These are phyloP conservation scores for Ceratina japonica DNA, from an alignment of 1,140 invertebrate species.

Conservation along the genomic window DNA sequence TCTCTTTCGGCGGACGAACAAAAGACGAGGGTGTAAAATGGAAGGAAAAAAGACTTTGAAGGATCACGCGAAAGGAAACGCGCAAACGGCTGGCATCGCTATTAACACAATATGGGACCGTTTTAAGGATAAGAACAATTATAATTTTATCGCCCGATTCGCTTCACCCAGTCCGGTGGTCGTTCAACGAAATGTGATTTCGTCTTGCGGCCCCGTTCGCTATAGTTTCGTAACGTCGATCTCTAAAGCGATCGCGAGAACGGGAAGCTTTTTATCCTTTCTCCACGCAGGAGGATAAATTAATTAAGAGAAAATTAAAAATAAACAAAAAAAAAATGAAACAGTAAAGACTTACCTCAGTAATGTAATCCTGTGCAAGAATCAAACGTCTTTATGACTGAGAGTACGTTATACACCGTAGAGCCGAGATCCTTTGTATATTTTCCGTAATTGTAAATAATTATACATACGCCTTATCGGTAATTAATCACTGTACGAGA, in stretches of 20 bases:
- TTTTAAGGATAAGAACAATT: constrained; percentile 61
- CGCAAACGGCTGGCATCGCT: constrained; percentile 60
- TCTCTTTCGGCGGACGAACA: not conserved
- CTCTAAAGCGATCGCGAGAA: constrained; percentile 20
- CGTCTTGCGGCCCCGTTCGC: not conserved
- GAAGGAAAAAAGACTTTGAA: not conserved
- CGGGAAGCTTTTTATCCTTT: not conserved
- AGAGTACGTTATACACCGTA: constrained; percentile 61
- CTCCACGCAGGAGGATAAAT: constrained; percentile 13
- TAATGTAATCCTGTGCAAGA: constrained; percentile 59
- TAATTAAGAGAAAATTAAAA: constrained; percentile 4
- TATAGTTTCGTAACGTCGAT: constrained; percentile 39
- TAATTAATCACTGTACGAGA: constrained; percentile 58
- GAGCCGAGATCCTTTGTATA: constrained; percentile 67
- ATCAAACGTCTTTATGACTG: constrained; percentile 67
- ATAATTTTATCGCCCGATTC: constrained; percentile 53
- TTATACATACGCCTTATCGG: constrained; percentile 64
- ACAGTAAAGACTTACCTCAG: constrained; percentile 67
- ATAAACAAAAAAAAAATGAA: constrained; percentile 22
- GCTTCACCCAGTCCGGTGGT: constrained; percentile 10
- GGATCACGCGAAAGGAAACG: constrained; percentile 29
- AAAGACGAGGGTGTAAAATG: not conserved
- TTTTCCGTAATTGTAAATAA: constrained; percentile 68
- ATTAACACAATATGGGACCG: constrained; percentile 61
- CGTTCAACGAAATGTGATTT: constrained; percentile 14